Percentiles rank a stretch among this genome's conserved stretches.
Evolutionary conservation across 2,888 invertebrate species (phyloP).

Genomic region (Sesia bembeciformis): DNA sequence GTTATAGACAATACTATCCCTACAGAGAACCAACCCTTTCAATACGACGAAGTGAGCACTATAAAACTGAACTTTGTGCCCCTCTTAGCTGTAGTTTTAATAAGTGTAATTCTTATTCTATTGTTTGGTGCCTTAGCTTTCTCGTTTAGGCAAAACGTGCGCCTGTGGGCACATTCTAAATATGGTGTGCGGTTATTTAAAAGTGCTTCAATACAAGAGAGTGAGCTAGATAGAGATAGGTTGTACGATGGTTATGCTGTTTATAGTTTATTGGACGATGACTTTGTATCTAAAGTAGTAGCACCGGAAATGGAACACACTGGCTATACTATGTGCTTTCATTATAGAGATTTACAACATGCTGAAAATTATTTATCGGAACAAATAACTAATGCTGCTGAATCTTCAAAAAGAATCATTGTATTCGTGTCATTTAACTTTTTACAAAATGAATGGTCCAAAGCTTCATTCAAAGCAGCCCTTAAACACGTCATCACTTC

Average conservation of each 20-base stretch:
- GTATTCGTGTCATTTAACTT: conserved; percentile 87
- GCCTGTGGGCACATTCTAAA: conserved; percentile 85
- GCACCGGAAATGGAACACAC: conserved; percentile 84
- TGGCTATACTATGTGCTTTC: conserved; percentile 78
- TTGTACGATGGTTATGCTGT: conserved; percentile 91
- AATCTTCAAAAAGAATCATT: conserved; percentile 81
- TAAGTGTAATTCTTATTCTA: conserved; percentile 81
- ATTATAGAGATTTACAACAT: conserved; percentile 77
- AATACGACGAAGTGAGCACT: conserved; percentile 79
- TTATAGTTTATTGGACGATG: conserved; percentile 87
- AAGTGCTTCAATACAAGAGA: conserved; percentile 72
- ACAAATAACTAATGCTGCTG: conserved; percentile 76
- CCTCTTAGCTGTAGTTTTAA: conserved; percentile 81
- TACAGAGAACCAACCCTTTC: conserved; percentile 72
- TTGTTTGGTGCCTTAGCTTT: conserved; percentile 82
- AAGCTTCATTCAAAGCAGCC: conserved; percentile 86
- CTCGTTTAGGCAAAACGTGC: conserved; percentile 84
- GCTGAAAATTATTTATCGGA: conserved; percentile 77
- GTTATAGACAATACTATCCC: conserved; percentile 70
- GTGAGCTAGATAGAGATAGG: conserved; percentile 77
- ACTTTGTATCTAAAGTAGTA: conserved; percentile 79
- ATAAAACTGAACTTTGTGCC: conserved; percentile 81
- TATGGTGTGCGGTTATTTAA: conserved; percentile 86
- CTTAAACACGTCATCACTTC: conserved; percentile 80
- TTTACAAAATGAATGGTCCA: conserved; percentile 88